Evolutionary conservation across 2,113 vertebrate genomes (phyloP).

Genomic region (Tachycineta bicolor): DNA sequence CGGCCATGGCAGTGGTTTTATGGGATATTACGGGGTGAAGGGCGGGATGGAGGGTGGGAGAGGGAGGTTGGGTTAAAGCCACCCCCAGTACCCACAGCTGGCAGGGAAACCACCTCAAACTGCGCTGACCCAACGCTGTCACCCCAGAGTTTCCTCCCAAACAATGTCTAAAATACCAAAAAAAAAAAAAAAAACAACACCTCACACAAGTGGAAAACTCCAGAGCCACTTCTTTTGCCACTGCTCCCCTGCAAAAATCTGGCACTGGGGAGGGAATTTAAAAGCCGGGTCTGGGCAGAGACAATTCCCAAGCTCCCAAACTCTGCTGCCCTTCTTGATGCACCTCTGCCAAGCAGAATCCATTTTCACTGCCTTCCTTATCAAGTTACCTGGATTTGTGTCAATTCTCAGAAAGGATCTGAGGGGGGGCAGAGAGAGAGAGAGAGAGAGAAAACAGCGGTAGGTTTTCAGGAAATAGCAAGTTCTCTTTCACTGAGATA

Average conservation of each 20-base stretch:
- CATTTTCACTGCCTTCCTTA: conserved; percentile 71
- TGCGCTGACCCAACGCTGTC: accelerated
- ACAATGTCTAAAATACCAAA: background rate
- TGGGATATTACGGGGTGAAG: accelerated
- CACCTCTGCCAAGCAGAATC: conserved; percentile 56
- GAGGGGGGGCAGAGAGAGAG: background rate
- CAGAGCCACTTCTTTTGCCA: background rate
- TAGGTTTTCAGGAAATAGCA: conserved; percentile 83
- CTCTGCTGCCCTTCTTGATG: background rate
- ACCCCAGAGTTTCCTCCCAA: background rate
- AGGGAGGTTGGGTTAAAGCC: background rate
- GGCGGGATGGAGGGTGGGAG: background rate
- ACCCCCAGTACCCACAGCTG: background rate
- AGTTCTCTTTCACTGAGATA: conserved; percentile 83
- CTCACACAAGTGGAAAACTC: background rate
- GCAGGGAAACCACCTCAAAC: background rate
- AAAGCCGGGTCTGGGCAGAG: background rate
- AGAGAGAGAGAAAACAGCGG: conserved; percentile 40
- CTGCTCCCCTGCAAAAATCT: background rate
- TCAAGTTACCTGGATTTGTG: conserved; percentile 79
- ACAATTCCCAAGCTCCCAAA: background rate
- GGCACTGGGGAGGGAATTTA: background rate
- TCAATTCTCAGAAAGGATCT: conserved; percentile 73
- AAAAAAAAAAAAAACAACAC: background rate
- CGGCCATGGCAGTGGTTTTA: accelerated